Evolutionary conservation across 2,113 vertebrate genomes (phyloP).

Genomic region (Scopus umbretta): DNA sequence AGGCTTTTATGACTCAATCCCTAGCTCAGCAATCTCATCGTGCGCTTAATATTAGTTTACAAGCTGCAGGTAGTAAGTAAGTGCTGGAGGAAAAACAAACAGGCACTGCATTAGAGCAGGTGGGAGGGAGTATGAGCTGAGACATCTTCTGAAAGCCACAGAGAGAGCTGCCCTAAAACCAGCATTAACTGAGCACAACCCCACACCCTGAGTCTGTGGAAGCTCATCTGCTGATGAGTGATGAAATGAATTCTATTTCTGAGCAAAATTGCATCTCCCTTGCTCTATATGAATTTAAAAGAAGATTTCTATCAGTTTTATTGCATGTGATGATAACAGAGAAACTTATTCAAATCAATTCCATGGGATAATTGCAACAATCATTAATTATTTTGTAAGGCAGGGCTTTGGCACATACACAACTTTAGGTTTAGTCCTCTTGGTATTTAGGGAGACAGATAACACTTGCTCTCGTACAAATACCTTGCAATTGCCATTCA

Average conservation of each 20-base stretch:
- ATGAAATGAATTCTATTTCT: neutral
- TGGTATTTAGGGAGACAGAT: neutral
- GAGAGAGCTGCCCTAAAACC: neutral
- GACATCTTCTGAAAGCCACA: neutral
- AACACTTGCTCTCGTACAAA: neutral
- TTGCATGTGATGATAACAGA: no score
- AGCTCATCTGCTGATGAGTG: neutral
- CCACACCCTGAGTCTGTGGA: neutral
- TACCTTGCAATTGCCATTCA: no score
- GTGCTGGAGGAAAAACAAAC: neutral
- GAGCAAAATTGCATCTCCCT: neutral
- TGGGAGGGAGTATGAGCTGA: neutral
- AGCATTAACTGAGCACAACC: neutral
- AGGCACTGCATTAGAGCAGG: neutral
- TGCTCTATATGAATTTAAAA: neutral
- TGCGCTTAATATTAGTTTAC: neutral
- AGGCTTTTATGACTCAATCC: neutral
- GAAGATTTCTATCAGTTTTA: neutral
- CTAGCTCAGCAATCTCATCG: neutral
- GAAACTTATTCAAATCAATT: neutral
- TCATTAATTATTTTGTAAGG: neutral
- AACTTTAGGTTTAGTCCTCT: neutral
- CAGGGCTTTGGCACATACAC: neutral
- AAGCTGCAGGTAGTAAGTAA: neutral
- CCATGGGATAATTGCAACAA: neutral